Evolutionary conservation across 2,797 vertebrate genomes (phyloP).

Genomic region (Sebastes flavidus): DNA sequence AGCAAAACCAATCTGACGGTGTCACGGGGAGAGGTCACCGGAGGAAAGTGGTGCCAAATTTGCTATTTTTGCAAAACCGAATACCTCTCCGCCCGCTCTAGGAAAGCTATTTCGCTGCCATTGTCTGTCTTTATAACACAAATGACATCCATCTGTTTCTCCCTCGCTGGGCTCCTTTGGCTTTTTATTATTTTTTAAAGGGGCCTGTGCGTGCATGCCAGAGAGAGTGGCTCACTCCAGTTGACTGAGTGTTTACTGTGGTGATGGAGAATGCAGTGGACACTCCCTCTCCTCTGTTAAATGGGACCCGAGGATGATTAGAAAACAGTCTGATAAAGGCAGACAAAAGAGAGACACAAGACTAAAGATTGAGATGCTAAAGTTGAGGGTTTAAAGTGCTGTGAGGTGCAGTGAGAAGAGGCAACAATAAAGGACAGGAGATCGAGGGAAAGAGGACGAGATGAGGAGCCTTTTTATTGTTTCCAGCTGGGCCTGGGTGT

Average conservation of each 20-base stretch:
- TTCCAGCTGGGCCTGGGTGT: conserved; percentile 84
- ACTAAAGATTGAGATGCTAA: not conserved
- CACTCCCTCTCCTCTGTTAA: conserved; percentile 59
- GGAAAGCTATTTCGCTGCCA: conserved; percentile 9
- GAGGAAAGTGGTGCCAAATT: conserved; percentile 12
- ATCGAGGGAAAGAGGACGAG: conserved; percentile 42
- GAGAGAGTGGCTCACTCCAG: conserved; percentile 71
- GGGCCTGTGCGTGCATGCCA: conserved; percentile 67
- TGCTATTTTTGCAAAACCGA: conserved; percentile 7
- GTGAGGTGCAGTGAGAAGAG: conserved; percentile 15
- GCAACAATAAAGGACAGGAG: conserved; percentile 19
- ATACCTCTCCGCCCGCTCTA: not conserved
- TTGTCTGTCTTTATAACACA: conserved; percentile 46
- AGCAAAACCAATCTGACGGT: conserved; percentile 35
- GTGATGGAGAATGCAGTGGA: conserved; percentile 63
- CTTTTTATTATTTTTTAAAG: conserved; percentile 44
- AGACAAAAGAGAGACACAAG: conserved; percentile 2
- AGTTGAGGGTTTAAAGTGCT: not conserved
- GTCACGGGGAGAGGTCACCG: conserved; percentile 42
- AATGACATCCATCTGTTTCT: conserved; percentile 74
- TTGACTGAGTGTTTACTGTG: conserved; percentile 75
- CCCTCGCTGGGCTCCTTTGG: conserved; percentile 34
- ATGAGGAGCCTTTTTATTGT: conserved; percentile 72
- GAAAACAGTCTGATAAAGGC: conserved; percentile 20
- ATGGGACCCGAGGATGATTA: conserved; percentile 25